Evolutionary conservation across 2,113 vertebrate species (phyloP).

Genomic region (Myotis brandtii): DNA sequence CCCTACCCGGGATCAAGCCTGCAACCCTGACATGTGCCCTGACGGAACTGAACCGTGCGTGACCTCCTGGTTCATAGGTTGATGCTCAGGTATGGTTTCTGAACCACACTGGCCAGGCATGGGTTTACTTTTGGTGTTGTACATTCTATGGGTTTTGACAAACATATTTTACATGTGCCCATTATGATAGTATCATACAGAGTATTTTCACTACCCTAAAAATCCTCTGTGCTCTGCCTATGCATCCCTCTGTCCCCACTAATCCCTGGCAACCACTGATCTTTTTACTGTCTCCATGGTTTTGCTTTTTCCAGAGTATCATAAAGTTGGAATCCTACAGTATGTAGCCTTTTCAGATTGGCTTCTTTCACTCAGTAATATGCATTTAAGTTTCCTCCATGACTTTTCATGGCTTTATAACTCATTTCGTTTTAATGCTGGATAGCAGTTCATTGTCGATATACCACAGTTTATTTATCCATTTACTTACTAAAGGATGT

Average conservation of each 20-base stretch:
- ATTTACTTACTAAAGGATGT: not conserved
- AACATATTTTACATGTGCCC: not conserved
- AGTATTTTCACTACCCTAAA: not conserved
- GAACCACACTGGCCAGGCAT: no score
- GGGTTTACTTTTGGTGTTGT: not conserved
- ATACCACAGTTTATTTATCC: not conserved
- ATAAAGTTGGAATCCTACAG: not conserved
- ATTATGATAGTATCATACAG: not conserved
- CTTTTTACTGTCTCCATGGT: not conserved
- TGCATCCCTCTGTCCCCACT: not conserved
- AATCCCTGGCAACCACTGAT: not conserved
- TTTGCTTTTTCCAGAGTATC: constrained; percentile 11
- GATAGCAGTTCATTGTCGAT: not conserved
- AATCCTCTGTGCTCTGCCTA: not conserved
- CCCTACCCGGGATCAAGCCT: no score
- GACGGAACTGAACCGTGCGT: no score
- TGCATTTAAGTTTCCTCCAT: not conserved
- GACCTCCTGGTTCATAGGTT: no score
- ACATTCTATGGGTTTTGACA: not conserved
- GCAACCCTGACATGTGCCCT: no score
- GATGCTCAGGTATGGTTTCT: no score
- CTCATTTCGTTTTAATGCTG: not conserved
- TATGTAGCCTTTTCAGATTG: not conserved
- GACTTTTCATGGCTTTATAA: not conserved
- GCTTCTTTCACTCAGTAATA: not conserved